Evolutionary conservation across 2,113 vertebrate genomes (phyloP).

Genomic region (Sphaerodactylus townsendi): DNA sequence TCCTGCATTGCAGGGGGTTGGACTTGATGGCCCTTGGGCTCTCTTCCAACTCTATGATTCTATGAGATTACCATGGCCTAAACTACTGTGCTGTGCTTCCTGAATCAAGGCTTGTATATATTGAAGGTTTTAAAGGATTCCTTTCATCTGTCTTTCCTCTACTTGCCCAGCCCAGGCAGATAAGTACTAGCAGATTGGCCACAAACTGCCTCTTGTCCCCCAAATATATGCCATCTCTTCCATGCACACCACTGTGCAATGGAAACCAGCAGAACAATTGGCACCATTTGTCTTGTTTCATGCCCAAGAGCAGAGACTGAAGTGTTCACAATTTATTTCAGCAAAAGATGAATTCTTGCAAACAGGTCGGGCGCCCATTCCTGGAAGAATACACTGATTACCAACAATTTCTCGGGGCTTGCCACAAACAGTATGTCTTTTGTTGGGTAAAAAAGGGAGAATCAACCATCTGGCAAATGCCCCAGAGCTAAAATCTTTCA

Average conservation of each 20-base stretch:
- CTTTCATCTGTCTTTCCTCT: not conserved
- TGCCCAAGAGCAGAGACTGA: conserved; percentile 67
- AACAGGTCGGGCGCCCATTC: conserved; percentile 74
- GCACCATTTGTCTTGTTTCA: conserved; percentile 69
- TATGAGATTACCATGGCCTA: too few relatives aligned
- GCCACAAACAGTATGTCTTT: conserved; percentile 77
- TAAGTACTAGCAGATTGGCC: conserved; percentile 53
- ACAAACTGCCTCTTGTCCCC: conserved; percentile 47
- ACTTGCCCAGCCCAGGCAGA: conserved; percentile 41
- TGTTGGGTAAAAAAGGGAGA: conserved; percentile 71
- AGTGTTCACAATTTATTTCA: conserved; percentile 69
- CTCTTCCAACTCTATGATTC: too few relatives aligned
- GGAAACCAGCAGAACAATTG: conserved; percentile 65
- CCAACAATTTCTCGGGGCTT: conserved; percentile 76
- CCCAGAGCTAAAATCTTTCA: conserved; percentile 77
- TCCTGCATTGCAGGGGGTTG: too few relatives aligned
- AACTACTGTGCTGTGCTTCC: too few relatives aligned
- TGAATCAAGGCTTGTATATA: too few relatives aligned
- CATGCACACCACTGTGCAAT: conserved; percentile 29
- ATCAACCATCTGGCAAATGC: conserved; percentile 77
- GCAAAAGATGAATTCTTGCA: conserved; percentile 64
- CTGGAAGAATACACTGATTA: conserved; percentile 75
- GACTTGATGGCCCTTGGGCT: too few relatives aligned
- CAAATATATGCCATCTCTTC: conserved; percentile 54
- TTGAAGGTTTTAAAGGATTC: too few relatives aligned